Evolutionary conservation across 2,113 vertebrate species (phyloP).

Genomic region (Tilapia sparmanii): DNA sequence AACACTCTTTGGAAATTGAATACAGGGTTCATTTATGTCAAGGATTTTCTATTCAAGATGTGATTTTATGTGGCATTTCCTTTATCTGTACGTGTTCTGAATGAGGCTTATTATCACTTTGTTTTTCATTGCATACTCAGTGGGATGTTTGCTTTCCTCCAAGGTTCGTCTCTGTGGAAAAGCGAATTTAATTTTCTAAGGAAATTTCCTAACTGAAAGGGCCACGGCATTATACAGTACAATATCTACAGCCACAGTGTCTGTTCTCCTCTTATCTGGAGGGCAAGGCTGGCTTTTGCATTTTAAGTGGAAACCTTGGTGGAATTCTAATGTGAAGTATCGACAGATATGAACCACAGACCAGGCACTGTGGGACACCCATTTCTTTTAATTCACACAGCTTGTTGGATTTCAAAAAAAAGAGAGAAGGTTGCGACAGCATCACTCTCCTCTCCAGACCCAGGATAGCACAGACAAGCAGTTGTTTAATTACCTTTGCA

Average conservation of each 20-base stretch:
- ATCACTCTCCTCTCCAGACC: conserved; percentile 20
- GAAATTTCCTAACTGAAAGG: conserved; percentile 21
- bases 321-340: conserved; percentile 67
- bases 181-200: conserved; percentile 17
- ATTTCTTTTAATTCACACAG: conserved; percentile 52
- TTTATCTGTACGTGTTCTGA: not conserved
- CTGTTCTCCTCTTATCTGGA: conserved; percentile 53
- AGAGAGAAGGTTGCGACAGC: not conserved
- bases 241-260: conserved; percentile 41
- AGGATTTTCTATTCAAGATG: not conserved
- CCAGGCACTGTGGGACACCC: conserved; percentile 4
- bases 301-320: conserved; percentile 59
- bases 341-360: conserved; percentile 48
- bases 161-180: conserved; percentile 13
- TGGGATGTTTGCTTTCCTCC: conserved; percentile 33
- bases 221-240: conserved; percentile 35
- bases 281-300: conserved; percentile 55
- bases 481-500: conserved; percentile 75
- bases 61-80: conserved; percentile 5
- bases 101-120: conserved; percentile 7
- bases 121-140: not conserved
- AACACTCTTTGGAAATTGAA: not conserved
- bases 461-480: conserved; percentile 45
- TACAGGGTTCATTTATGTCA: not conserved
- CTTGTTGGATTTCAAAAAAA: conserved; percentile 1